Conservation (phyloP, 2,888 invertebrate species). For the Resseliella maxima region DNA sequence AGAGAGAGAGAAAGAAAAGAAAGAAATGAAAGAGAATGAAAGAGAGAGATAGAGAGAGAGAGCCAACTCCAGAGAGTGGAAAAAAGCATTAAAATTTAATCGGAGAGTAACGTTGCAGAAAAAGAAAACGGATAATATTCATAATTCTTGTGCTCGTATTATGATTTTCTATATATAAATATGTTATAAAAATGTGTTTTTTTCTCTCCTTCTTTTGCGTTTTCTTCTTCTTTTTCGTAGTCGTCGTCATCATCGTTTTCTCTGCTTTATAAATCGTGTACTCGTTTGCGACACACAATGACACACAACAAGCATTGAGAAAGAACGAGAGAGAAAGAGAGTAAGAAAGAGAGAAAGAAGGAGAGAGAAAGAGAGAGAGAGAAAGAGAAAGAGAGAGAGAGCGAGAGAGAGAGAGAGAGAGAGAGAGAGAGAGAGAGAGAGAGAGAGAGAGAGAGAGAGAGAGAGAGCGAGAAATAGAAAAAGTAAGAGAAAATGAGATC, state of each 20-base stretch:
- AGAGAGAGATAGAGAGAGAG: neutral
- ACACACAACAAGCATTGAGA: neutral
- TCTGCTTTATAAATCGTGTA: neutral
- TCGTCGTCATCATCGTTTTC: no score
- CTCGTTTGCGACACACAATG: neutral
- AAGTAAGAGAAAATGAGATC: neutral
- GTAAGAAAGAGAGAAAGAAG: no score
- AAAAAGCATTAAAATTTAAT: conserved; percentile 51
- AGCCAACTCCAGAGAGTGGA: neutral
- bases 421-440: no score
- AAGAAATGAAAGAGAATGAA: no score
- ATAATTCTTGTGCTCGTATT: conserved; percentile 24
- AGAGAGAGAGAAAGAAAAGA: neutral
- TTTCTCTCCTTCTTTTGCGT: neutral
- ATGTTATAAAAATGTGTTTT: conserved; percentile 16
- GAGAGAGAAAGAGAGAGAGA: no score
- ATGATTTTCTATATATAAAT: conserved; percentile 51
- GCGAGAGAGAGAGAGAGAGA: no score
- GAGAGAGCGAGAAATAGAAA: no score
- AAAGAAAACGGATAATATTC: conserved; percentile 49
- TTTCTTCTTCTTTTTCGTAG: no score
- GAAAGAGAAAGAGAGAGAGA: no score
- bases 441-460: neutral
- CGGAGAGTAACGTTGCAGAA: conserved; percentile 51
- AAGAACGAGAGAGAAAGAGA: neutral